A percentile compares a stretch with the other conserved stretches of the same genome.
Evolutionary conservation across 2,113 vertebrate species (phyloP).

Genomic region (Ia io): DNA sequence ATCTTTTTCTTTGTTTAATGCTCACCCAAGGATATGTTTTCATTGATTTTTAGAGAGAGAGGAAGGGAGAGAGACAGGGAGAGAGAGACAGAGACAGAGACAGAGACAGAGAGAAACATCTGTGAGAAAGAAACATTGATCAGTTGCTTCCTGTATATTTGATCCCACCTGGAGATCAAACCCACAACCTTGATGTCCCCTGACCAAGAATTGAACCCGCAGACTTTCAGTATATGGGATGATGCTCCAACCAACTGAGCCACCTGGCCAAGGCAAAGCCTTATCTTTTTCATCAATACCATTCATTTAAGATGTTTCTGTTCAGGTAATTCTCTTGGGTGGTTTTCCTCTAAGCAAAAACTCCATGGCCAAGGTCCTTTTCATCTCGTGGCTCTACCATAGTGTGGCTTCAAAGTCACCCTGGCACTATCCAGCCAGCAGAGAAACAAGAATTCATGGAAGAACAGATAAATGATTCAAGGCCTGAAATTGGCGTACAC

Average conservation of each 20-base stretch:
- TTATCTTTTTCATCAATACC: background rate
- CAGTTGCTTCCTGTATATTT: background rate
- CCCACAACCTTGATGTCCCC: background rate
- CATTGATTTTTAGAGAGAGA: background rate
- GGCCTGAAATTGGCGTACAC: background rate
- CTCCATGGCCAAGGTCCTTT: background rate
- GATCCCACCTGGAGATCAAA: background rate
- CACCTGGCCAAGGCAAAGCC: background rate
- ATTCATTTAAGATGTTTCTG: background rate
- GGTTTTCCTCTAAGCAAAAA: background rate
- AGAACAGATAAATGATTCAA: background rate
- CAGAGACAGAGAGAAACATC: background rate
- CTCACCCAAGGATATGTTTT: background rate
- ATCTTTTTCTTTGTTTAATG: background rate
- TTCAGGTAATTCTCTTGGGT: background rate
- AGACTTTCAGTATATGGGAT: background rate
- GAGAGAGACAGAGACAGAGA: no score
- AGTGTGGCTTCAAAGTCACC: background rate
- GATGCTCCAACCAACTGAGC: background rate
- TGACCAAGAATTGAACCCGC: background rate
- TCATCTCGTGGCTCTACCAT: background rate
- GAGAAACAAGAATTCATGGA: background rate
- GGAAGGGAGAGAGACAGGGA: background rate
- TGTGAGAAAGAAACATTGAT: background rate
- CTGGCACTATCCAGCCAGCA: background rate